Evolutionary conservation across 2,797 vertebrate genomes (phyloP).

Genomic region (Neosilurus hyrtlii): DNA sequence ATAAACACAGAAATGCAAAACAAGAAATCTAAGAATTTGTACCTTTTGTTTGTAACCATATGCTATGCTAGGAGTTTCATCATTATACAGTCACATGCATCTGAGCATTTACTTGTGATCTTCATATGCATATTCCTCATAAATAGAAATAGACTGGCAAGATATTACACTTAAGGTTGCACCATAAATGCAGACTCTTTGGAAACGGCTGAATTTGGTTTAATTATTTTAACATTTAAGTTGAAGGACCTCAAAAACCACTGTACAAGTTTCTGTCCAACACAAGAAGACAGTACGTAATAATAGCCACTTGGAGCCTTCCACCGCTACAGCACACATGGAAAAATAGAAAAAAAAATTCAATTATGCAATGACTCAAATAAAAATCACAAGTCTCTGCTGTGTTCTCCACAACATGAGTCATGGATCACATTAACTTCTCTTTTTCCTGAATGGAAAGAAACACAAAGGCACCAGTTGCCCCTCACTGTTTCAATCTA

Average conservation of each 20-base stretch:
- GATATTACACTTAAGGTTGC: neutral
- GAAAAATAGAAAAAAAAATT: conserved; percentile 66
- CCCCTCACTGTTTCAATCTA: conserved; percentile 57
- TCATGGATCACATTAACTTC: conserved; percentile 62
- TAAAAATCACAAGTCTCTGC: conserved; percentile 59
- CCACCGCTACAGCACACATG: conserved; percentile 52
- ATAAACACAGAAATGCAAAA: neutral
- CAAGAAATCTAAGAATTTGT: neutral
- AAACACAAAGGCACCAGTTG: conserved; percentile 63
- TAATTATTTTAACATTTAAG: conserved; percentile 15
- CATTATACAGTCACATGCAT: neutral
- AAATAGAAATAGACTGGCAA: neutral
- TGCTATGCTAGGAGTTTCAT: neutral
- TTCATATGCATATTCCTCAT: neutral
- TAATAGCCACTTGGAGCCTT: conserved; percentile 52
- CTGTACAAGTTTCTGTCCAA: conserved; percentile 1
- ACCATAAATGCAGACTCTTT: neutral
- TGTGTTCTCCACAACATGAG: conserved; percentile 60
- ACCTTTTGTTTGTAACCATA: neutral
- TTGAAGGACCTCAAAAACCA: neutral
- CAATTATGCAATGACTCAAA: conserved; percentile 56
- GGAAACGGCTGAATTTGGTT: neutral
- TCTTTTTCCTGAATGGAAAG: conserved; percentile 78
- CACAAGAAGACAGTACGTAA: conserved; percentile 13
- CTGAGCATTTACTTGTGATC: neutral